phyloP scores from a whole-genome alignment of 1,140 invertebrate species.

The Monomorium pharaonis region DNA sequence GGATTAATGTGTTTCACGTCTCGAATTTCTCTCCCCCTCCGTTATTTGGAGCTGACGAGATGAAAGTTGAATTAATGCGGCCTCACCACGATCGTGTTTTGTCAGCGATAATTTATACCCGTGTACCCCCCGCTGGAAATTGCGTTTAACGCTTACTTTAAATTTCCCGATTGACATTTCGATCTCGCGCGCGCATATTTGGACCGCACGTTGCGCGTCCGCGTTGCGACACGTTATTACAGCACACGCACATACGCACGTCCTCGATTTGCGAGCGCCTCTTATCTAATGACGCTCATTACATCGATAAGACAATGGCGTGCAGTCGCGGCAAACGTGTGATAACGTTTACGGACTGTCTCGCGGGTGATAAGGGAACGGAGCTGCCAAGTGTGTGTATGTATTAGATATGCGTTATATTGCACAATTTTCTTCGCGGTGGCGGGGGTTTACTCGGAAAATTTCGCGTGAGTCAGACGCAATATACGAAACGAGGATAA shows the following conservation, averaged over 20 bases:
- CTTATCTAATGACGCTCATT: slow-evolving; percentile 52
- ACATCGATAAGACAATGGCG: slow-evolving; percentile 40
- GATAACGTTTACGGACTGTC: slow-evolving; percentile 14
- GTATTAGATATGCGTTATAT: background rate
- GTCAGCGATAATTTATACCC: slow-evolving; percentile 44
- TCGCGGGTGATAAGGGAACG: slow-evolving; percentile 8
- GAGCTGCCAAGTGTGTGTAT: background rate
- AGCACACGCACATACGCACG: background rate
- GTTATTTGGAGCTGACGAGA: slow-evolving; percentile 32
- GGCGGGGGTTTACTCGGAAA: background rate
- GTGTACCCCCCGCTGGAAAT: background rate
- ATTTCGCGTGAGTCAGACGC: background rate
- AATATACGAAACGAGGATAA: background rate
- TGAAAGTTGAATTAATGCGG: slow-evolving; percentile 50
- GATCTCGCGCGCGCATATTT: background rate
- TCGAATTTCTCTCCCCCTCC: slow-evolving; percentile 46
- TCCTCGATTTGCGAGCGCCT: slow-evolving; percentile 7
- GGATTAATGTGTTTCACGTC: slow-evolving; percentile 43
- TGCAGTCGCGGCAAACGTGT: slow-evolving; percentile 2
- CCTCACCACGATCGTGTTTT: slow-evolving; percentile 34
- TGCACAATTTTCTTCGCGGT: background rate
- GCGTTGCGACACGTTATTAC: background rate
- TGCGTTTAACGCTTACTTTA: slow-evolving; percentile 10
- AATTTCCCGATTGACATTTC: slow-evolving; percentile 1
- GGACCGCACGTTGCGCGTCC: background rate